Base-by-base conservation (phyloP, 1,140 invertebrate species). In the Drosophila pruinosa region DNA sequence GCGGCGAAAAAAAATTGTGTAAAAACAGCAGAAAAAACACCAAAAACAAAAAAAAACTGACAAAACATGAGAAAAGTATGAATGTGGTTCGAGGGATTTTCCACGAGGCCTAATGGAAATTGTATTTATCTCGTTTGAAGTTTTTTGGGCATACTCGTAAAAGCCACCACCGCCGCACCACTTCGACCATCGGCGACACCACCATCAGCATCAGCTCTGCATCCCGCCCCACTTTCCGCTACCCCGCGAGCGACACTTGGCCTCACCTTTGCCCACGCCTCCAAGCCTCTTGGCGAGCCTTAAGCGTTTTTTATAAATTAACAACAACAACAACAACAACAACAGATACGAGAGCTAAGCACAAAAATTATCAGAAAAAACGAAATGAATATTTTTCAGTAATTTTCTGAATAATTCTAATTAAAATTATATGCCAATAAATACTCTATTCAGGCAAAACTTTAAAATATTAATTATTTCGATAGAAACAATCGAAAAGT, bases 61-160 rank as follows among this genome's bases (percentile, higher is more conserved):
- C 36, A 65, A 75, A 72, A 52, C 62, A 59, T 63, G 48, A 57
- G 26, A 74, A 48, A 85, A 85, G 81, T 77, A 85, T 86, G 73
- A 85, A 86, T 86, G 77, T 80, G 81, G 75, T 85, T 86, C 57
- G 69, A 81, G 81, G 79, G 80, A 80, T 76, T 85, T 83, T 85
- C 75, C 68, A 56, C 61, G 63, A 79, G 53, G 81, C 81, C 82
- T 88, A 88, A 88, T 88, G 82, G 82, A 88, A 88, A 88, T 88
- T 88, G 82, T 88, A 88, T 88, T 88, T 88, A 88, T 88, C 82
- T 88, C 78, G 82, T 88, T 86, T 88, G 81, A 86, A 86, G 81
- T 86, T 81, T 69, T 73, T 41, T 24, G 19, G 21, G 43, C 52
- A 3, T 17, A 17, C 75, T 76, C 62, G 47, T 85, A 64, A 72